These are phyloP conservation scores for Stenoptilia bipunctidactyla DNA, from an alignment of 2,888 invertebrate species.

Conservation along the genomic window DNA sequence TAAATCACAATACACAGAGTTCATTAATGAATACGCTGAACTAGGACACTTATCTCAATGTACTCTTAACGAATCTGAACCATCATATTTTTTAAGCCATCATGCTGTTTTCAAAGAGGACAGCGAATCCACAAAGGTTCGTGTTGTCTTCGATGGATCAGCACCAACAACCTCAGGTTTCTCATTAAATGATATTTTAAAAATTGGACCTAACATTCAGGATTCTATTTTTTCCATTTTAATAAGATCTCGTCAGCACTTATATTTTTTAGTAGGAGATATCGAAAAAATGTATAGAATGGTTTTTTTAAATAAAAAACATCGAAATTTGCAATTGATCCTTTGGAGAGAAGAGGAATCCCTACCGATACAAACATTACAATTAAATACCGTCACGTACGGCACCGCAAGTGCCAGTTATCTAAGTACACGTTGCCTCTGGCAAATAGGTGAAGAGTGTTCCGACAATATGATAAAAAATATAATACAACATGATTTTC, in stretches of 20 bases:
- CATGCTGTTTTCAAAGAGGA: constrained; percentile 3
- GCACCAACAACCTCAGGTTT: constrained; percentile 3
- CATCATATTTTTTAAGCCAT: constrained; percentile 5
- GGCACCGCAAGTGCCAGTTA: constrained; percentile 13
- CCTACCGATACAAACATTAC: constrained; percentile 1
- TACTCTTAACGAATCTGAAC: background rate
- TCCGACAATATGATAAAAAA: background rate
- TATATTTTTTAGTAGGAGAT: constrained; percentile 5
- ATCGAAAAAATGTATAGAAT: constrained; percentile 5
- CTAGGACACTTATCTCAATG: constrained; percentile 11
- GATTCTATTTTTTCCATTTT: too few species aligned
- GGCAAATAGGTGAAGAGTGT: constrained; percentile 13
- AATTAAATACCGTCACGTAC: constrained; percentile 15
- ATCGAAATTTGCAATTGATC: constrained; percentile 6
- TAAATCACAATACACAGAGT: constrained; percentile 9
- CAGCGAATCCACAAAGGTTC: constrained; percentile 3
- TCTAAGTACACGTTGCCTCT: constrained; percentile 14
- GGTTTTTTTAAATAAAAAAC: constrained; percentile 1
- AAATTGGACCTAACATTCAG: too few species aligned
- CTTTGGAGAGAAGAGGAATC: constrained; percentile 6
- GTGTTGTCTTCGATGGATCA: constrained; percentile 6
- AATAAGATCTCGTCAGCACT: constrained; percentile 4
- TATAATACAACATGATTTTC: too few species aligned
- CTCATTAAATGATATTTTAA: too few species aligned
- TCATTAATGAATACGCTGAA: constrained; percentile 11